Percentiles rank a stretch among this genome's conserved stretches.
Evolutionary conservation across 2,113 vertebrate species (phyloP).

Genomic region (Rhombomys opimus): DNA sequence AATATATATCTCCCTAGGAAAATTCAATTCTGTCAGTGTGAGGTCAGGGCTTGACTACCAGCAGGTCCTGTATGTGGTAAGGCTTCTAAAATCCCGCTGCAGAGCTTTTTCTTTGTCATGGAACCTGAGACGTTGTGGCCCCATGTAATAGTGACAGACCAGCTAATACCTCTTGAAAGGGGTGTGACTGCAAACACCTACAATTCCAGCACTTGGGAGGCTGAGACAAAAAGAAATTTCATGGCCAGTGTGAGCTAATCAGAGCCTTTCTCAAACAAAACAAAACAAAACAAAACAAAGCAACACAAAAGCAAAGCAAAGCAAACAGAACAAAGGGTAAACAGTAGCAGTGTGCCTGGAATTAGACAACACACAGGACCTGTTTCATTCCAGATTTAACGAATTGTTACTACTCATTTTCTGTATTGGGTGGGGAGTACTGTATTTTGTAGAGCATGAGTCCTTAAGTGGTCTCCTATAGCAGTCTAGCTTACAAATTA

Average conservation of each 20-base stretch:
- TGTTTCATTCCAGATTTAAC: slow-evolving; percentile 8
- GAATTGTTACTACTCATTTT: slow-evolving; percentile 19
- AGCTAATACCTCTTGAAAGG: background rate
- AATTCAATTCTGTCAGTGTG: background rate
- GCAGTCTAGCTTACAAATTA: slow-evolving; percentile 55
- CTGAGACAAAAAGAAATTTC: background rate
- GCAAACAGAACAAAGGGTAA: background rate
- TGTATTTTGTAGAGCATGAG: slow-evolving; percentile 6
- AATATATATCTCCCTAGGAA: background rate
- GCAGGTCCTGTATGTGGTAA: background rate
- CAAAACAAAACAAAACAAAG: background rate
- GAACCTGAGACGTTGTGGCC: slow-evolving; percentile 17
- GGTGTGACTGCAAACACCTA: background rate
- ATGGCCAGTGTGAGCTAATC: background rate
- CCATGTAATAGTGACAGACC: background rate
- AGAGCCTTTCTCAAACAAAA: background rate
- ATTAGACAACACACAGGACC: background rate
- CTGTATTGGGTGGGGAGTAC: background rate
- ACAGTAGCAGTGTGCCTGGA: background rate
- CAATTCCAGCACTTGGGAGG: background rate
- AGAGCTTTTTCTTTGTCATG: background rate
- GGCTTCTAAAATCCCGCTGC: background rate
- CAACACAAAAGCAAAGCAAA: background rate
- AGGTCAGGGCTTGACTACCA: background rate
- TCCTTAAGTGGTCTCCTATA: slow-evolving; percentile 3